Base-by-base conservation (phyloP, 1,140 invertebrate genomes). In the Cyclargus thomasi region DNA sequence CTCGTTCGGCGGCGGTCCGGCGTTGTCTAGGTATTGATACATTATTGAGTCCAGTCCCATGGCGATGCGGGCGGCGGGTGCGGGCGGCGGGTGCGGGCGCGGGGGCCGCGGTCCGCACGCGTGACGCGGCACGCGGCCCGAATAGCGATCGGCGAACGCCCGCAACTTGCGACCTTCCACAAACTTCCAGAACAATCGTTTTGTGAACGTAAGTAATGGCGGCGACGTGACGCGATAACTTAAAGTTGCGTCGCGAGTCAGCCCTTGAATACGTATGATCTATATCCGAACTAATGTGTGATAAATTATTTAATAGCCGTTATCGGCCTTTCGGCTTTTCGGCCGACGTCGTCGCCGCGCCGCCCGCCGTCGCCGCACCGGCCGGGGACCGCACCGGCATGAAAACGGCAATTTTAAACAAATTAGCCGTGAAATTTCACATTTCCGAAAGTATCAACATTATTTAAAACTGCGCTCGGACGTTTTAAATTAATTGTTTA, bases 401-500 rank as follows among this genome's bases (percentile, higher is more conserved):
- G 6, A 47, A 16, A 47, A 8, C 39, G 39, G 10, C 39, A 11
- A 16, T 16, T 39, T 39, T 39, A 8, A 14, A 47, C 39, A 47
- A 59, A 59, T 59, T 59, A 21, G 55, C 55, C 55, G 55, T 59
- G 55, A 59, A 59, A 59, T 59, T 11, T 17, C 55, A n/a, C 55
- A 20, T 59, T 20, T 59, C 55, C 17, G 5, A 20, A 21, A 59
- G 18, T 59, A 20, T 59, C 18, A 21, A 59, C 55, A 59, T 55
- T 55, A 55, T 59, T 59, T 59, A 59, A 59, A 59, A 22, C 55
- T 59, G 20, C 20, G 55, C 20, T 59, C 55, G 55, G 55, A 8
- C 55, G 11, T 59, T 59, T 59, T 21, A 59, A 59, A 59, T 59
- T 59, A 59, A 59, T 59, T 59, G 55, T 59, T 59, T 18, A 59